Conservation (phyloP, 1,140 invertebrate species). For the Propsilocerus akamusi region DNA sequence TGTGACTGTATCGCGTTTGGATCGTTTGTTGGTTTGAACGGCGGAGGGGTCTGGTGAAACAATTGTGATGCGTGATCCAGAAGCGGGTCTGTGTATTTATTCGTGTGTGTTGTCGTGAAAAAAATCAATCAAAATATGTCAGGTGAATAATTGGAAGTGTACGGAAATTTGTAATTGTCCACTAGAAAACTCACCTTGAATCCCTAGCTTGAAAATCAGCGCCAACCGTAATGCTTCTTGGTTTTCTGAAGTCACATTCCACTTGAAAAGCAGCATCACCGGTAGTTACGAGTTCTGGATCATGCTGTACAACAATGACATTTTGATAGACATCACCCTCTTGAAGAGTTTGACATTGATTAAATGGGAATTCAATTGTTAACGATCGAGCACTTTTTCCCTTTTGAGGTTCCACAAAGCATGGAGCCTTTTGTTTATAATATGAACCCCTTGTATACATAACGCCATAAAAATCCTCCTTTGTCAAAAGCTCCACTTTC, state of each 20-base stretch:
- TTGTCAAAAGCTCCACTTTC: conserved; percentile 29
- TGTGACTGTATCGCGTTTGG: conserved; percentile 15
- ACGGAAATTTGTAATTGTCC: conserved; percentile 6
- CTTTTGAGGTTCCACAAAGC: conserved; percentile 29
- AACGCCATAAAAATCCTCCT: conserved; percentile 35
- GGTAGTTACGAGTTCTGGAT: conserved; percentile 39
- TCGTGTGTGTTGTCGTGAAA: background rate
- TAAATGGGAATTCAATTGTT: conserved; percentile 31
- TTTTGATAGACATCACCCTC: conserved; percentile 32
- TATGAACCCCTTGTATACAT: conserved; percentile 40
- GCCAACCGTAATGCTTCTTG: conserved; percentile 27
- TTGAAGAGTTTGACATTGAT: conserved; percentile 33
- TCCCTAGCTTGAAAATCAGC: conserved; percentile 26
- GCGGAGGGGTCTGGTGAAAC: conserved; percentile 25
- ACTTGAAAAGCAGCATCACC: conserved; percentile 40
- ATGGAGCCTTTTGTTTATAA: conserved; percentile 30
- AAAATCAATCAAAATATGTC: background rate
- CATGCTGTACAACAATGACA: conserved; percentile 36
- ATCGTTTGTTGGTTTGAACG: conserved; percentile 10
- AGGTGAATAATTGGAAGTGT: background rate
- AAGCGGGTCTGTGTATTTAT: conserved; percentile 15
- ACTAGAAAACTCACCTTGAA: conserved; percentile 15
- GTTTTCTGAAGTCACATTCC: conserved; percentile 35
- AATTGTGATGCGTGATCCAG: conserved; percentile 24
- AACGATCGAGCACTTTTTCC: conserved; percentile 21